Conservation (phyloP, 2,113 vertebrate genomes). For the Dolichotis patagonum region DNA sequence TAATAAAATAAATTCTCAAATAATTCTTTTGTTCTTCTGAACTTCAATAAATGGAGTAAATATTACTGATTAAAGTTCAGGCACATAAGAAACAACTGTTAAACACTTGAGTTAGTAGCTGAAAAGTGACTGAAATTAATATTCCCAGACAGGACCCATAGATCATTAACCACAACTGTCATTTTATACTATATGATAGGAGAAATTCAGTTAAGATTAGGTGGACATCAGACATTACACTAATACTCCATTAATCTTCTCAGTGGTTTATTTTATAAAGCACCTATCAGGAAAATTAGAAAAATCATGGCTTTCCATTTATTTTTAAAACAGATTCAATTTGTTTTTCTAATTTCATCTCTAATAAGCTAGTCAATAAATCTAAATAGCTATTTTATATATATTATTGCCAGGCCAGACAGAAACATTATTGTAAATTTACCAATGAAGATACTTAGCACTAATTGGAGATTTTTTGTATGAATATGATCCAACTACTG, state of each 20-base stretch:
- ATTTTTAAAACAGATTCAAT: neutral
- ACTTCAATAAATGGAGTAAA: conserved; percentile 30
- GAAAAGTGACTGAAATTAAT: conserved; percentile 39
- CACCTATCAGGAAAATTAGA: neutral
- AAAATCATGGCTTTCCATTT: conserved; percentile 32
- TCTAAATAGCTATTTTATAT: neutral
- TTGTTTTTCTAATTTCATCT: neutral
- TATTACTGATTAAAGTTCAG: conserved; percentile 17
- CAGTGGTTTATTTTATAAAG: conserved; percentile 1
- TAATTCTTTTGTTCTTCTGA: conserved; percentile 22
- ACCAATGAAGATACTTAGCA: neutral
- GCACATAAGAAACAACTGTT: conserved; percentile 3
- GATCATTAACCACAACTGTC: conserved; percentile 17
- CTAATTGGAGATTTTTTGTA: neutral
- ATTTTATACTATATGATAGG: conserved; percentile 37
- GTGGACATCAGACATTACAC: neutral
- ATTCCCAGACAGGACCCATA: conserved; percentile 2
- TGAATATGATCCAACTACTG: neutral
- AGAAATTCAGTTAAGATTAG: conserved; percentile 20
- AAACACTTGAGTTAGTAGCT: conserved; percentile 39
- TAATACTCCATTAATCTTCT: conserved; percentile 14
- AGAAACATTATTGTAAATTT: neutral
- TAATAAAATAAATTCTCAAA: conserved; percentile 20
- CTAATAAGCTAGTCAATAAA: neutral
- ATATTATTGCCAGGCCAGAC: neutral